These are phyloP conservation scores for Ploceus nigricollis DNA, from an alignment of 2,113 vertebrate genomes.

Conservation along the genomic window DNA sequence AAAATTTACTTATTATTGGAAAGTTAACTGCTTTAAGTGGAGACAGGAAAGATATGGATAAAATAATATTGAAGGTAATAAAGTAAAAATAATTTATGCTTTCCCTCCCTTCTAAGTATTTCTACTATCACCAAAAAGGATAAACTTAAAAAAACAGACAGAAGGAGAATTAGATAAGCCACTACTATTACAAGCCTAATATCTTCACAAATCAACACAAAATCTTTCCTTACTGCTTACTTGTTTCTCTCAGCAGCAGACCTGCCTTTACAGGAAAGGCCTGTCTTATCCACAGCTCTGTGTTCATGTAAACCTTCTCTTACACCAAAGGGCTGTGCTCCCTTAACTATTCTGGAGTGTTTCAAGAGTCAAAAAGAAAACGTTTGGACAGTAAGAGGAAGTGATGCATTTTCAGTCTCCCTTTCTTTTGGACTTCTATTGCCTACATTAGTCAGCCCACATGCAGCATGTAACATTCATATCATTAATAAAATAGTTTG, in stretches of 20 bases:
- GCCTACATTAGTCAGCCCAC: neutral
- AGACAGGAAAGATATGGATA: neutral
- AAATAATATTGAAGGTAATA: neutral
- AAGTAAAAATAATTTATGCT: neutral
- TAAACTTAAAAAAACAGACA: conserved; percentile 4
- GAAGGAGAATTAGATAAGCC: neutral
- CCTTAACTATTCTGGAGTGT: neutral
- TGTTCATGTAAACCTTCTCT: neutral
- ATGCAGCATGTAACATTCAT: neutral
- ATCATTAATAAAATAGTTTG: neutral
- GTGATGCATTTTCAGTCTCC: neutral
- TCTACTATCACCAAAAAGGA: conserved; percentile 1
- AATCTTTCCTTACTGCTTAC: neutral
- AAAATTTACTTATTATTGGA: neutral
- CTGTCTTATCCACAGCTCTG: neutral
- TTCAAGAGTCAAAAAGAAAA: neutral
- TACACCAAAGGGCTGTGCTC: neutral
- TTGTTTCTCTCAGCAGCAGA: neutral
- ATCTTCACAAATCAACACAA: neutral
- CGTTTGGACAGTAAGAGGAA: neutral
- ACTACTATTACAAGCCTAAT: neutral
- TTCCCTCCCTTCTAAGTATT: neutral
- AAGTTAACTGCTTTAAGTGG: neutral
- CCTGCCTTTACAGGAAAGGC: neutral
- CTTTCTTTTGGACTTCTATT: neutral